Conservation (phyloP, 2,797 vertebrate genomes). For the Cossypha caffra region DNA sequence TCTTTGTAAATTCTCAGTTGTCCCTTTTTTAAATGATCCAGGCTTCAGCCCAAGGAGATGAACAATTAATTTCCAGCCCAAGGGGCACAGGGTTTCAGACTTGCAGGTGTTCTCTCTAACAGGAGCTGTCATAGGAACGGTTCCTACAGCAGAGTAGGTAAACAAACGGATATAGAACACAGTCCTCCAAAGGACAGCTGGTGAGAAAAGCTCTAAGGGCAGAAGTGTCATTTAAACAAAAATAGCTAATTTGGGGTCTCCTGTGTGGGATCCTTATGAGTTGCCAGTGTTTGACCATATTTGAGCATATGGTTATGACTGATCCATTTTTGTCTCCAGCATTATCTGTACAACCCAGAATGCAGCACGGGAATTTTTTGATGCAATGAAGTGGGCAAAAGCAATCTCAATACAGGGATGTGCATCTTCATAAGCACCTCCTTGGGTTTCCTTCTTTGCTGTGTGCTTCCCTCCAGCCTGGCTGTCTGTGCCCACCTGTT, state of each 20-base stretch:
- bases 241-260: constrained; percentile 61
- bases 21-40: neutral
- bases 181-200: constrained; percentile 70
- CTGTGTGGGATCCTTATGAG: neutral
- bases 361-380: neutral
- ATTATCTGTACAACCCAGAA: neutral
- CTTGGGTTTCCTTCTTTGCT: neutral
- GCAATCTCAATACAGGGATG: neutral
- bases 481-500: constrained; percentile 41
- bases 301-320: neutral
- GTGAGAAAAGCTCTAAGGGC: constrained; percentile 51
- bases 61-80: neutral
- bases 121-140: constrained; percentile 72
- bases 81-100: neutral
- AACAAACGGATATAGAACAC: constrained; percentile 75
- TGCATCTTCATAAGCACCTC: neutral
- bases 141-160: constrained; percentile 79
- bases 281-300: neutral
- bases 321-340: neutral
- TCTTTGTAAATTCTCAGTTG: neutral
- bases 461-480: neutral
- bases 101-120: constrained; percentile 35
- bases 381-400: neutral
- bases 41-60: neutral
- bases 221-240: constrained; percentile 69